Percentiles rank a stretch among this genome's conserved stretches.
phyloP scores from a whole-genome alignment of 2,113 vertebrate species.

The Corythornis vintsioides region DNA sequence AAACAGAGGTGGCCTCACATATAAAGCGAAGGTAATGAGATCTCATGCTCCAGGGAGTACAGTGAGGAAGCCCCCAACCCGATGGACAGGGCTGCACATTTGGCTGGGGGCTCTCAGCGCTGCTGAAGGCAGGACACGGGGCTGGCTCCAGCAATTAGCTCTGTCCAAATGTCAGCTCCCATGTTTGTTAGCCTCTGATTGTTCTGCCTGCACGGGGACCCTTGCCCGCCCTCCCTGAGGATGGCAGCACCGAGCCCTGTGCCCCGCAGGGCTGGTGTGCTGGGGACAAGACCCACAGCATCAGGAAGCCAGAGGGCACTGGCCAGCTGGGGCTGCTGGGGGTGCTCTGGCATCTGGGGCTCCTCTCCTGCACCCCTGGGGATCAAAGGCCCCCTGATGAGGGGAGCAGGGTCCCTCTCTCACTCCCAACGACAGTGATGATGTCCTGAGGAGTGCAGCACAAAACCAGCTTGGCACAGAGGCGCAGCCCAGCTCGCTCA shows the following conservation, averaged over 20 bases:
- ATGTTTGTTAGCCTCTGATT: not conserved
- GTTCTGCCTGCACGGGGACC: not conserved
- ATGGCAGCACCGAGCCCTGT: not conserved
- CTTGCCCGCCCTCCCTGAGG: not conserved
- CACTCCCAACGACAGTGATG: too few relatives aligned
- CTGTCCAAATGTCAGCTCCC: not conserved
- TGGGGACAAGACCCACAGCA: rapidly evolving
- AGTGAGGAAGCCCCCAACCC: not conserved
- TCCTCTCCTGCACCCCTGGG: not conserved
- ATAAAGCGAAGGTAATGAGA: not conserved
- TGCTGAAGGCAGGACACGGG: not conserved
- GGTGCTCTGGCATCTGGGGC: not conserved
- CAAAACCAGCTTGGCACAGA: not conserved
- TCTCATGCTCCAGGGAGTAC: slow-evolving; percentile 44
- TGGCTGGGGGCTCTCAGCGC: not conserved
- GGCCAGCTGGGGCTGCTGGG: not conserved
- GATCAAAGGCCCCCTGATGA: not conserved
- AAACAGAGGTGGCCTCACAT: not conserved
- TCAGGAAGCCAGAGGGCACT: not conserved
- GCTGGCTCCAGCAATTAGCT: slow-evolving; percentile 15
- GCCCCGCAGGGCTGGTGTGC: rapidly evolving
- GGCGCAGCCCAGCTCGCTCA: not conserved
- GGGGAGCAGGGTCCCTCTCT: not conserved
- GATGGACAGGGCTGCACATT: slow-evolving; percentile 33
- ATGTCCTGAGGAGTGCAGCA: not conserved